A percentile compares a stretch with the other conserved stretches of the same genome.
These are phyloP conservation scores for Hemithea aestivaria DNA, from an alignment of 2,888 invertebrate species.

Conservation along the genomic window DNA sequence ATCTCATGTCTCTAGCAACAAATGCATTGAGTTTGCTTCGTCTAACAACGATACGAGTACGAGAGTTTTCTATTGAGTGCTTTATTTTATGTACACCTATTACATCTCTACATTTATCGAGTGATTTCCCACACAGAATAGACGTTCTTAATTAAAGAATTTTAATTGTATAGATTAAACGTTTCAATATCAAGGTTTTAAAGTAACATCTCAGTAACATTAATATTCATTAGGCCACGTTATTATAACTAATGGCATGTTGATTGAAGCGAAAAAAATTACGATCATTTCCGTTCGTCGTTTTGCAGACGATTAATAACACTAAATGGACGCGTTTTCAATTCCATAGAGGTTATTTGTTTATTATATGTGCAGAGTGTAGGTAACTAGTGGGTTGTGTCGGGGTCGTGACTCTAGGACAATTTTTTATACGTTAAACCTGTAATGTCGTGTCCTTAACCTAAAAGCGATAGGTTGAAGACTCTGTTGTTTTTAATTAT, in stretches of 20 bases:
- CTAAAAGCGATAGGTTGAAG: constrained; percentile 7
- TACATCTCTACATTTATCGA: too few species aligned
- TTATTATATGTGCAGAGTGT: constrained; percentile 12
- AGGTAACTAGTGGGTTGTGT: constrained; percentile 4
- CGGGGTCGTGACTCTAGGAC: constrained; percentile 15
- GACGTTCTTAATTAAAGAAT: too few species aligned
- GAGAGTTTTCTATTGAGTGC: too few species aligned
- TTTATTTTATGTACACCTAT: too few species aligned
- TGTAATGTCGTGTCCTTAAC: constrained; percentile 14
- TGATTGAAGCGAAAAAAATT: constrained; percentile 15
- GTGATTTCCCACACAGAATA: too few species aligned
- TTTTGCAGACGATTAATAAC: constrained; percentile 21
- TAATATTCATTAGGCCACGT: constrained; percentile 9
- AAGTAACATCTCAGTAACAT: constrained; percentile 3
- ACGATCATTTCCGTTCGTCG: constrained; percentile 20
- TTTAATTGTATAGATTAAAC: too few species aligned
- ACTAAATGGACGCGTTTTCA: constrained; percentile 9
- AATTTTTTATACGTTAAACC: constrained; percentile 9
- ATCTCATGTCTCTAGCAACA: too few species aligned
- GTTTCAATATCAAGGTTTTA: not conserved
- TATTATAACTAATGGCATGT: not conserved
- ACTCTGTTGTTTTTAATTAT: constrained; percentile 18
- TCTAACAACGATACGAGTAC: too few species aligned
- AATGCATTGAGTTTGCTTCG: too few species aligned
- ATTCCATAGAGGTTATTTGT: constrained; percentile 11